Conservation (phyloP, 2,797 vertebrate species). For the Ctenosaura bakeri region DNA sequence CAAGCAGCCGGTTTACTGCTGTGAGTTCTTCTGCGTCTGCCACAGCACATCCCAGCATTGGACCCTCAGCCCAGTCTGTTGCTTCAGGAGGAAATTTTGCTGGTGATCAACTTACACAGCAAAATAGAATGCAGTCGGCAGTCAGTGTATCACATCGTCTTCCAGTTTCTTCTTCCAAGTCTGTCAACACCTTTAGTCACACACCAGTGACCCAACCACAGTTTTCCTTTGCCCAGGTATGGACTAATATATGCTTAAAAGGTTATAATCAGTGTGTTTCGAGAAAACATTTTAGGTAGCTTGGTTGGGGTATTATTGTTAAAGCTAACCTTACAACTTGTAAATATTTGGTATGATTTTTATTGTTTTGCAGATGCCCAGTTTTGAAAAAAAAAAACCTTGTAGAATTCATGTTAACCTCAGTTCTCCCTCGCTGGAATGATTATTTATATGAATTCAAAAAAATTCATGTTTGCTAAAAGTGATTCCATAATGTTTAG, state of each 20-base stretch:
- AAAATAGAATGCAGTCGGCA: constrained; percentile 82
- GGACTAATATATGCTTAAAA: constrained; percentile 1
- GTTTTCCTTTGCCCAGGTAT: constrained; percentile 83
- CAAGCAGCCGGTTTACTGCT: constrained; percentile 86
- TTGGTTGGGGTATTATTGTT: neutral
- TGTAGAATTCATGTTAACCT: neutral
- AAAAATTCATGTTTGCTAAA: constrained; percentile 6
- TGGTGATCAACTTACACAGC: constrained; percentile 78
- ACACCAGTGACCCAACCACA: constrained; percentile 77
- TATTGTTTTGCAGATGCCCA: neutral
- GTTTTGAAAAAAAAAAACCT: neutral
- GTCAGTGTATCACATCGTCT: constrained; percentile 87
- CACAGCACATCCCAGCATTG: constrained; percentile 75
- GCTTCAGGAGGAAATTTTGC: constrained; percentile 77
- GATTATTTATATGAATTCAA: neutral
- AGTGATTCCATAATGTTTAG: constrained; percentile 41
- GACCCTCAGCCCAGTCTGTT: constrained; percentile 79
- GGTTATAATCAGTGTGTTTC: neutral
- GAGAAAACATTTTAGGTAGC: neutral
- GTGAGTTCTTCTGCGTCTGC: constrained; percentile 86
- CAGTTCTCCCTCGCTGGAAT: neutral
- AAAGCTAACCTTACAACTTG: neutral
- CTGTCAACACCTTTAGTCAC: constrained; percentile 84
- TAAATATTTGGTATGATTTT: neutral
- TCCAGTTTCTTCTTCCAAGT: constrained; percentile 88